Conservation (phyloP, 2,888 invertebrate genomes). For the Leucoma salicis region DNA sequence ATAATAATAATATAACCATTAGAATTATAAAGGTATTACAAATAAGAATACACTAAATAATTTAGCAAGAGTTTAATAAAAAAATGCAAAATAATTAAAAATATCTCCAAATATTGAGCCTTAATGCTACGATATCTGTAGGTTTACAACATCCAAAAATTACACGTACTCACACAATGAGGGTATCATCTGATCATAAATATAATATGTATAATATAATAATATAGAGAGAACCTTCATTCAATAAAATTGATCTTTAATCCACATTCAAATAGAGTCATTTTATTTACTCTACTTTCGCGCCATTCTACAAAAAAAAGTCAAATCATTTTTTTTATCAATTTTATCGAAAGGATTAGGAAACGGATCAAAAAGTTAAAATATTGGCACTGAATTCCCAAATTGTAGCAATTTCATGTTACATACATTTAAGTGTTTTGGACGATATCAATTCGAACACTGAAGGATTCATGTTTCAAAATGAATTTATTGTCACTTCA, state of each 20-base stretch:
- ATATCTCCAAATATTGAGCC: slow-evolving; percentile 80
- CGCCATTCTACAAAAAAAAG: slow-evolving; percentile 6
- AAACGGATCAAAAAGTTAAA: slow-evolving; percentile 30
- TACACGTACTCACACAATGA: slow-evolving; percentile 64
- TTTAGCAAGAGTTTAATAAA: slow-evolving; percentile 82
- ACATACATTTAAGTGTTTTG: slow-evolving; percentile 26
- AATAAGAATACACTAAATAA: slow-evolving; percentile 51
- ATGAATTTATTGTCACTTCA: slow-evolving; percentile 70
- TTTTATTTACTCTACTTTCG: no score
- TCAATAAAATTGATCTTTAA: slow-evolving; percentile 21
- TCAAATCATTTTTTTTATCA: slow-evolving; percentile 9
- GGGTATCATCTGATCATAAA: slow-evolving; percentile 31
- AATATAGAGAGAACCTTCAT: slow-evolving; percentile 22
- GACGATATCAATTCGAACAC: slow-evolving; percentile 33
- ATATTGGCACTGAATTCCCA: slow-evolving; percentile 53
- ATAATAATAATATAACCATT: no score
- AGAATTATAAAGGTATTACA: no score
- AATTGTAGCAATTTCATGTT: slow-evolving; percentile 41
- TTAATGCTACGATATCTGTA: slow-evolving; percentile 72
- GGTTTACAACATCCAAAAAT: slow-evolving; percentile 68
- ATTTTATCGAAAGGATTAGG: slow-evolving; percentile 26
- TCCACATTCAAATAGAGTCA: no score
- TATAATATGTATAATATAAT: no score
- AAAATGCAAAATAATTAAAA: slow-evolving; percentile 80
- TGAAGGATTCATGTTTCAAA: slow-evolving; percentile 35